These are phyloP conservation scores for Invenusta paracnida DNA, from an alignment of 2,888 invertebrate species.

Conservation along the genomic window DNA sequence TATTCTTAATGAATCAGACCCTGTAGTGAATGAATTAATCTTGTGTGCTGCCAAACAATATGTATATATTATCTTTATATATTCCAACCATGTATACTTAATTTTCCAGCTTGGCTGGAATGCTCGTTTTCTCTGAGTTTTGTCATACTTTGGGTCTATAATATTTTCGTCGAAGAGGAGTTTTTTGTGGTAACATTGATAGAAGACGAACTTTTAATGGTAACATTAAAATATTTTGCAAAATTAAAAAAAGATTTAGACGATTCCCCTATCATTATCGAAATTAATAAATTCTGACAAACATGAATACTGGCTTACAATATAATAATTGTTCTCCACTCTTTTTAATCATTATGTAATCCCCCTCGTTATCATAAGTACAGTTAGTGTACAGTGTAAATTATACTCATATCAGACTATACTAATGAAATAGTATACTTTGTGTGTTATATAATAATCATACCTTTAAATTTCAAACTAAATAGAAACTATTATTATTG, in stretches of 20 bases:
- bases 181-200: too few relatives aligned
- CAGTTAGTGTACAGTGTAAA: neutral
- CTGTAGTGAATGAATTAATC: neutral
- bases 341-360: neutral
- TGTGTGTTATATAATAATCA: neutral
- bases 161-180: neutral
- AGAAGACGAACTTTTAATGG: neutral
- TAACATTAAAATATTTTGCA: constrained; percentile 23
- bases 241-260: neutral
- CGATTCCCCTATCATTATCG: neutral
- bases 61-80: neutral
- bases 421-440: neutral
- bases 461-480: too few relatives aligned
- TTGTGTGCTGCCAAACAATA: constrained; percentile 1
- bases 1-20: neutral
- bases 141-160: neutral
- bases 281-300: neutral
- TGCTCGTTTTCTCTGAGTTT: neutral
- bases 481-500: too few relatives aligned
- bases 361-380: neutral
- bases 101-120: constrained; percentile 18
- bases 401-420: neutral
- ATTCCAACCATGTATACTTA: constrained; percentile 1
- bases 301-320: neutral
- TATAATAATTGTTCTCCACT: neutral